Evolutionary conservation across 2,888 invertebrate species (phyloP).

Genomic region (Erebia aethiops): DNA sequence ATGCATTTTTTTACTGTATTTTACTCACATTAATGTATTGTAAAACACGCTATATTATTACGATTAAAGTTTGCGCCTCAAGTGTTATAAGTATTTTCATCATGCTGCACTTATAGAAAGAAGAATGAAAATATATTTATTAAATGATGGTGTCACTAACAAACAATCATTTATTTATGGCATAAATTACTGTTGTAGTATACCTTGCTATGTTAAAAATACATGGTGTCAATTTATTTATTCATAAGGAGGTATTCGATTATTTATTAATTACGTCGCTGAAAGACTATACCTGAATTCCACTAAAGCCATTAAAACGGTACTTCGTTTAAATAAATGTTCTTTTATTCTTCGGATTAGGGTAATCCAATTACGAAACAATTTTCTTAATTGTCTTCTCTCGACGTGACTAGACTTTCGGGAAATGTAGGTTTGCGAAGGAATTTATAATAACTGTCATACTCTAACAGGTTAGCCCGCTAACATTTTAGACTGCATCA

Average conservation of each 20-base stretch:
- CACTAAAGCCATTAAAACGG: slow-evolving; percentile 15
- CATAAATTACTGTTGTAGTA: too few species aligned
- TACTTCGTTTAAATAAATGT: slow-evolving; percentile 21
- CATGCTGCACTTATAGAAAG: too few species aligned
- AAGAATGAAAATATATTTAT: too few species aligned
- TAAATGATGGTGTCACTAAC: too few species aligned
- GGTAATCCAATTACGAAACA: slow-evolving; percentile 24
- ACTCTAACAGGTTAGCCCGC: too few species aligned
- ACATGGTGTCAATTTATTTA: not conserved
- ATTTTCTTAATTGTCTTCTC: slow-evolving; percentile 20
- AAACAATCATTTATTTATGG: too few species aligned
- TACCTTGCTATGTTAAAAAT: not conserved
- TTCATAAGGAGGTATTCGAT: not conserved
- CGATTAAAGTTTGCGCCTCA: too few species aligned
- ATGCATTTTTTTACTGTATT: too few species aligned
- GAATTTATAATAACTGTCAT: not conserved
- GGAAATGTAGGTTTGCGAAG: not conserved
- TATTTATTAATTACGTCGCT: slow-evolving; percentile 9
- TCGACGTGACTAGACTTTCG: slow-evolving; percentile 12
- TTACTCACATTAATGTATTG: too few species aligned
- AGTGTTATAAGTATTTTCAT: too few species aligned
- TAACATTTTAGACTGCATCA: too few species aligned
- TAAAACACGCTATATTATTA: too few species aligned
- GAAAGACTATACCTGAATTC: slow-evolving; percentile 9
- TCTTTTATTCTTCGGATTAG: slow-evolving; percentile 21